phyloP scores from a whole-genome alignment of 1,140 invertebrate genomes.

The Coelopa frigida region DNA sequence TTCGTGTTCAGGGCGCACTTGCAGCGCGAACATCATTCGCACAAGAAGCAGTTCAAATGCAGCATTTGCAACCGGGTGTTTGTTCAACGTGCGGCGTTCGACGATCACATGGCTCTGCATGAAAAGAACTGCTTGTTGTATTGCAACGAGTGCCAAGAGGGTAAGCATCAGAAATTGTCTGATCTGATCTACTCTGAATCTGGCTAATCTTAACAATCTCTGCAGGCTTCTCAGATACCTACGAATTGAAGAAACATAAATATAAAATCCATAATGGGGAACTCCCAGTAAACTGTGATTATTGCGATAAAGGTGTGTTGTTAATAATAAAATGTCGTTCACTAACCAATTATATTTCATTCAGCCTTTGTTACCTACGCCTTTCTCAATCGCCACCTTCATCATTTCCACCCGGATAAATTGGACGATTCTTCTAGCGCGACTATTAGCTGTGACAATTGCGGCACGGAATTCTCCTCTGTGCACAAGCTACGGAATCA shows the following conservation, averaged over 20 bases:
- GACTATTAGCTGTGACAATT: constrained; percentile 7
- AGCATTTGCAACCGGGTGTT: constrained; percentile 7
- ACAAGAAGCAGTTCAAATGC: constrained; percentile 3
- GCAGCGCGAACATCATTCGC: constrained; percentile 6
- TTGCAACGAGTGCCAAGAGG: constrained; percentile 9
- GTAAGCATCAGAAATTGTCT: constrained; percentile 1
- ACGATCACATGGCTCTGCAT: constrained; percentile 6
- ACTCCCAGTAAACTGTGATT: constrained; percentile 6
- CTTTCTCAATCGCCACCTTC: constrained; percentile 11
- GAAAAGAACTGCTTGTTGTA: not conserved
- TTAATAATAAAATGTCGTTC: not conserved
- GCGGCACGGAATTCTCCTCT: constrained; percentile 4
- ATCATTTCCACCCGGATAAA: constrained; percentile 10
- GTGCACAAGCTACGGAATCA: constrained; percentile 8
- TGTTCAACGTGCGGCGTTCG: constrained; percentile 11
- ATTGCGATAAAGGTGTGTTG: constrained; percentile 10
- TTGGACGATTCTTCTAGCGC: not conserved
- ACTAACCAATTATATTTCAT: not conserved
- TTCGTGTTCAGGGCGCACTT: constrained; percentile 10
- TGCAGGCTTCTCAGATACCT: constrained; percentile 8
- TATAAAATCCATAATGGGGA: constrained; percentile 11
- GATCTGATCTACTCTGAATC: not conserved
- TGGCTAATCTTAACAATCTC: not conserved
- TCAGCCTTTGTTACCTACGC: constrained; percentile 6
- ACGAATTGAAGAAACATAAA: constrained; percentile 11